Evolutionary conservation across 2,113 vertebrate genomes (phyloP).

Genomic region (Tretioscincus oriximinensis): DNA sequence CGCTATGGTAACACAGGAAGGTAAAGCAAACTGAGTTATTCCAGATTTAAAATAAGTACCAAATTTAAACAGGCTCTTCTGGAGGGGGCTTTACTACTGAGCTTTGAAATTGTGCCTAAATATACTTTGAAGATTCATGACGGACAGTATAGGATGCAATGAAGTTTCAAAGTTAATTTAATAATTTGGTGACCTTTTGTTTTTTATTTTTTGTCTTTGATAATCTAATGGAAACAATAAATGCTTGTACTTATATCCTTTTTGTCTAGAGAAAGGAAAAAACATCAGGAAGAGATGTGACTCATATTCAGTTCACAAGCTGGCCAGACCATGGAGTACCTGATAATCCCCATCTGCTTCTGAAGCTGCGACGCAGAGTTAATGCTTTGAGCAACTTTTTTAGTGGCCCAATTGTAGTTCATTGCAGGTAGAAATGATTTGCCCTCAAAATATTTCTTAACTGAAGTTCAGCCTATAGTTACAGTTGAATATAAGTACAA

Average conservation of each 20-base stretch:
- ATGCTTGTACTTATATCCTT: neutral
- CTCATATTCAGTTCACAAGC: constrained; percentile 95
- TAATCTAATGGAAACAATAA: neutral
- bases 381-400: constrained; percentile 94
- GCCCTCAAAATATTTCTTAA: neutral
- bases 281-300: constrained; percentile 83
- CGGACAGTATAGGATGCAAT: neutral
- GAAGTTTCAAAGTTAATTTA: neutral
- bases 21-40: no score
- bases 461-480: neutral
- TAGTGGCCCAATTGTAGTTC: constrained; percentile 90
- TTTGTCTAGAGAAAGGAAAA: constrained; percentile 83
- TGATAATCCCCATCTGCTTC: constrained; percentile 88
- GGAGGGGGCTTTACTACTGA: no score
- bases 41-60: no score
- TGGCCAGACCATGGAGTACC: constrained; percentile 98
- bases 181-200: neutral
- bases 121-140: neutral
- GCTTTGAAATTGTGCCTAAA: neutral
- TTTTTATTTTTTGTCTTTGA: neutral
- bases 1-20: no score
- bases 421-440: constrained; percentile 85
- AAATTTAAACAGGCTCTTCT: no score
- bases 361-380: constrained; percentile 89
- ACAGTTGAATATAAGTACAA: neutral